phyloP scores from a whole-genome alignment of 2,888 invertebrate genomes.

The Caenorhabditis sp. region DNA sequence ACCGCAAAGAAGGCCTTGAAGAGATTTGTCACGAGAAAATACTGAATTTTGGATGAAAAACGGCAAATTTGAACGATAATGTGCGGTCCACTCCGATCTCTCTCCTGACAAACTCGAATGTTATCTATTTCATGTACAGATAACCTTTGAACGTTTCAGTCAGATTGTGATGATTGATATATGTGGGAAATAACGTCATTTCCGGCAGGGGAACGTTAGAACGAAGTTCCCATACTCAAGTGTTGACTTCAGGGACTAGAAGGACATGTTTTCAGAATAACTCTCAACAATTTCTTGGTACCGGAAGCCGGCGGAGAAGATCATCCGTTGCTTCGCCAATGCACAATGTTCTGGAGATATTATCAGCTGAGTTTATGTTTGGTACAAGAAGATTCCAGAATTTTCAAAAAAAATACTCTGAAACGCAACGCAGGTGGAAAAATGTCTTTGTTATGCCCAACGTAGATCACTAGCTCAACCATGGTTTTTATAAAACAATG shows the following conservation, averaged over 20 bases:
- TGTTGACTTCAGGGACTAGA: not conserved
- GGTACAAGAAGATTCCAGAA: no score
- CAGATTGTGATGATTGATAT: not conserved
- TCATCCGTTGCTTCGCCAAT: not conserved
- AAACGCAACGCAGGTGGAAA: no score
- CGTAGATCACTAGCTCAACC: no score
- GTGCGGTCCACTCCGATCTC: not conserved
- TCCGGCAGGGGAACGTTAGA: not conserved
- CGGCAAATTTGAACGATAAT: not conserved
- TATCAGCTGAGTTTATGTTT: no score
- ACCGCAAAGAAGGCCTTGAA: not conserved
- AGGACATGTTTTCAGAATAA: not conserved
- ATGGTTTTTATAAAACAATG: no score
- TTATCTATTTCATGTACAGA: no score
- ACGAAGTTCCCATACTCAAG: not conserved
- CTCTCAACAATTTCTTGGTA: not conserved
- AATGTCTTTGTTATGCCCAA: no score
- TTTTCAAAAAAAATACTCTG: no score
- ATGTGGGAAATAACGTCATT: not conserved
- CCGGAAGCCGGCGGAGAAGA: not conserved
- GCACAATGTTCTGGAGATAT: not conserved
- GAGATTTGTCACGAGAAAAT: not conserved
- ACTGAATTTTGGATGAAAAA: constrained; percentile 19
- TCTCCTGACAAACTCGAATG: not conserved
- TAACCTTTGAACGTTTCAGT: constrained; percentile 20